phyloP scores from a whole-genome alignment of 2,797 vertebrate species.

The Smutsia gigantea region DNA sequence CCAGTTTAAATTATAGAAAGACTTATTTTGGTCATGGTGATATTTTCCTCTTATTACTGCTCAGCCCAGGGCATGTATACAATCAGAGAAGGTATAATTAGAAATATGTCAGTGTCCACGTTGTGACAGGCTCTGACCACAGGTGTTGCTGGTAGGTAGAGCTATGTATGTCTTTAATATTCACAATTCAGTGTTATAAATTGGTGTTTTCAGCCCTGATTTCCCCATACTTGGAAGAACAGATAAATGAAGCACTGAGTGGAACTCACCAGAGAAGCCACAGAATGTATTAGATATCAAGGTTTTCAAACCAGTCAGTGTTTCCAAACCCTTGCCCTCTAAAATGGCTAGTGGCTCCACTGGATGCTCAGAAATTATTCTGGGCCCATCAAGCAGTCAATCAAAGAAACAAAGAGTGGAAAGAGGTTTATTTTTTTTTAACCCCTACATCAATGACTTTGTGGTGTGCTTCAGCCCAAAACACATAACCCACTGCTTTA shows the following conservation, averaged over 20 bases:
- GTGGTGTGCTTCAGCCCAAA: background rate
- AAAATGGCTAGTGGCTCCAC: background rate
- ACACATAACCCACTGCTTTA: conserved; percentile 5
- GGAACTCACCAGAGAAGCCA: background rate
- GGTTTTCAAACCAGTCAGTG: background rate
- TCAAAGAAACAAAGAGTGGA: conserved; percentile 29
- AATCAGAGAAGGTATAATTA: background rate
- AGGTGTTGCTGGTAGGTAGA: background rate
- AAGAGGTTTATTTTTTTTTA: background rate
- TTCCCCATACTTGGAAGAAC: background rate
- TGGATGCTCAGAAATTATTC: background rate
- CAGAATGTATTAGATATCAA: background rate
- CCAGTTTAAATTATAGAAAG: background rate
- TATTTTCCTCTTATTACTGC: conserved; percentile 17
- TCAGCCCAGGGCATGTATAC: background rate
- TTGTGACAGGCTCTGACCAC: background rate
- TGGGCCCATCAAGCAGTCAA: background rate
- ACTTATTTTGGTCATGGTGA: background rate
- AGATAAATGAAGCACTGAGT: background rate
- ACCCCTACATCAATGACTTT: conserved; percentile 46
- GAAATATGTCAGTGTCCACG: background rate
- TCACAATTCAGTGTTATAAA: background rate
- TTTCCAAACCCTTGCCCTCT: background rate
- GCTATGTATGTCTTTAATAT: background rate
- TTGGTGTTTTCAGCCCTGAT: background rate